Evolutionary conservation across 2,888 invertebrate genomes (phyloP).

Genomic region (Watsonalla cultraria): DNA sequence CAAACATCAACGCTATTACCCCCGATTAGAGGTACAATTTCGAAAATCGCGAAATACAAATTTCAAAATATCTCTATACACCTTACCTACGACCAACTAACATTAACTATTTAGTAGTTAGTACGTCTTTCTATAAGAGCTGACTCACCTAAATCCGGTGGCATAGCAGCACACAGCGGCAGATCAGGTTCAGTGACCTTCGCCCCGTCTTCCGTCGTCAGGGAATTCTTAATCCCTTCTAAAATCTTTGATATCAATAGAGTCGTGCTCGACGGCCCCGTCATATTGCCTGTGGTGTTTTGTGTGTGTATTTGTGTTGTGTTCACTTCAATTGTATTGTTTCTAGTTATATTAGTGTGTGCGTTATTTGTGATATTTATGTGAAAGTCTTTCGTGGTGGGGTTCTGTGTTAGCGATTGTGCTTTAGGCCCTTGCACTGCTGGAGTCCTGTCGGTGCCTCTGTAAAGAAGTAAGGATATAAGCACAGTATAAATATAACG

Average conservation of each 20-base stretch:
- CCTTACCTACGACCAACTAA: too few relatives aligned
- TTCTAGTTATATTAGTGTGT: conserved; percentile 12
- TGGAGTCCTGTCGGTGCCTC: conserved; percentile 41
- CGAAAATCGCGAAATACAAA: neutral
- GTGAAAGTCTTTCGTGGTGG: conserved; percentile 20
- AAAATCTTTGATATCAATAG: conserved; percentile 48
- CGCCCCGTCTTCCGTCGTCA: conserved; percentile 44
- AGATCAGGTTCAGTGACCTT: conserved; percentile 41
- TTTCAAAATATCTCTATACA: too few relatives aligned
- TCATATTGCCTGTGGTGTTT: conserved; percentile 28
- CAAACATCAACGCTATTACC: neutral
- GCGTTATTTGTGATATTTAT: conserved; percentile 14
- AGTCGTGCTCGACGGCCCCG: conserved; percentile 28
- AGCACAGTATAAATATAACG: too few relatives aligned
- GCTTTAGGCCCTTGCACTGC: conserved; percentile 41
- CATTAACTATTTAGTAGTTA: too few relatives aligned
- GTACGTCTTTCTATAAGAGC: too few relatives aligned
- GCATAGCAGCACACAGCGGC: conserved; percentile 79
- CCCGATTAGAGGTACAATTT: neutral
- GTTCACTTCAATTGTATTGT: conserved; percentile 17
- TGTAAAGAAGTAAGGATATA: conserved; percentile 34
- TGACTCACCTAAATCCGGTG: conserved; percentile 81
- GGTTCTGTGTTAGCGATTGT: conserved; percentile 23
- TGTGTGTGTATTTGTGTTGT: conserved; percentile 26
- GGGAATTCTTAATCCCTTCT: conserved; percentile 45